These are phyloP conservation scores for Pteria penguin DNA, from an alignment of 2,888 invertebrate species.

Conservation along the genomic window DNA sequence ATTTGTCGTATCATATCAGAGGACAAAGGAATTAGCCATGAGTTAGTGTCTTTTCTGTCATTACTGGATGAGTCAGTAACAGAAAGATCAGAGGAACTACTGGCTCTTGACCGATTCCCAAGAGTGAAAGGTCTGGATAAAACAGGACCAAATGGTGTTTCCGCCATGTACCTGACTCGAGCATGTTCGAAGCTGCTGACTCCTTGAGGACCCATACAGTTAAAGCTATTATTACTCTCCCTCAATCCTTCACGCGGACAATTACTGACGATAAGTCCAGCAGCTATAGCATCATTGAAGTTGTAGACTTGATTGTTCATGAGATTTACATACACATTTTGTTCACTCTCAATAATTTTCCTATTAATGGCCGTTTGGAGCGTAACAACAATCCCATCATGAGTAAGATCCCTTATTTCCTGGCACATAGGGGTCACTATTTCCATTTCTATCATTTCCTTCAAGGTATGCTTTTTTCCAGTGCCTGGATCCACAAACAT, in stretches of 20 bases:
- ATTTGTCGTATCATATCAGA: slow-evolving; percentile 40
- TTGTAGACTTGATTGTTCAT: slow-evolving; percentile 58
- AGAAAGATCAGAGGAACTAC: slow-evolving; percentile 42
- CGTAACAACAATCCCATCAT: slow-evolving; percentile 82
- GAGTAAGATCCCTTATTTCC: slow-evolving; percentile 67
- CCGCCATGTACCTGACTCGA: slow-evolving; percentile 29
- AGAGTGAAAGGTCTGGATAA: slow-evolving; percentile 26
- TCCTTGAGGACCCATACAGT: slow-evolving; percentile 6
- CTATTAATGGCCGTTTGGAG: slow-evolving; percentile 84
- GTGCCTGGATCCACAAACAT: slow-evolving; percentile 73
- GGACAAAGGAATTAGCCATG: slow-evolving; percentile 38
- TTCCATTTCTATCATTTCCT: slow-evolving; percentile 76
- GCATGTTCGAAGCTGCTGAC: slow-evolving; percentile 29
- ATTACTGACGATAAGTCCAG: slow-evolving; percentile 71
- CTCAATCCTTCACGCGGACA: slow-evolving; percentile 70
- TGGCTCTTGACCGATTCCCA: slow-evolving; percentile 33
- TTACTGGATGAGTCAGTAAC: slow-evolving; percentile 41
- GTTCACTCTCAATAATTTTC: slow-evolving; percentile 75
- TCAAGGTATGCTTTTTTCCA: slow-evolving; percentile 74
- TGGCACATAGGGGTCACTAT: slow-evolving; percentile 69
- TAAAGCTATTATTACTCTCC: slow-evolving; percentile 57
- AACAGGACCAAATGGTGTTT: slow-evolving; percentile 40
- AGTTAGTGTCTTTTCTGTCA: slow-evolving; percentile 33
- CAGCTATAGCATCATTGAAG: slow-evolving; percentile 71
- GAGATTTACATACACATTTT: slow-evolving; percentile 65